phyloP scores from a whole-genome alignment of 2,113 vertebrate species.

The Emydocephalus ijimae region DNA sequence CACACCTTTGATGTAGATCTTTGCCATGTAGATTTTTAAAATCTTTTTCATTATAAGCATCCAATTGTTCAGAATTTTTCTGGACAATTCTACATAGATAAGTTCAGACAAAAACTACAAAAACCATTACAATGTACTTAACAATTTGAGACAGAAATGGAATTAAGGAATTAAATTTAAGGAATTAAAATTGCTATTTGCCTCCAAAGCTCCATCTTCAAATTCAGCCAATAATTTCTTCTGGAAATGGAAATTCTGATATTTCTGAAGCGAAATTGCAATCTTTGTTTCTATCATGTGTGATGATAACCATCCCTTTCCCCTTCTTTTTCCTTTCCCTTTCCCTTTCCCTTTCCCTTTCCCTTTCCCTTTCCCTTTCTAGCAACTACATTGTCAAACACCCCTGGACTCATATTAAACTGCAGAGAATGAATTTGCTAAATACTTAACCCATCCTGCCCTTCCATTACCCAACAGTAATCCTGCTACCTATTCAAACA shows the following conservation, averaged over 20 bases:
- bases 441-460: background rate
- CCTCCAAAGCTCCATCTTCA: background rate
- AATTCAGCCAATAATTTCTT: background rate
- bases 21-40: background rate
- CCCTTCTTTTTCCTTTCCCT: background rate
- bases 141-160: background rate
- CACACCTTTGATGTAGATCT: background rate
- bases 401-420: background rate
- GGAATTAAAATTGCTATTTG: background rate
- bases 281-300: background rate
- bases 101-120: background rate
- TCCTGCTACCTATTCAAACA: background rate
- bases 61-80: background rate
- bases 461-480: background rate
- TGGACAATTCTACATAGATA: background rate
- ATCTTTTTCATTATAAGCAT: background rate
- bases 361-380: background rate
- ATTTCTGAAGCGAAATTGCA: background rate
- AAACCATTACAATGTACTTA: background rate
- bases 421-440: background rate
- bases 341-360: background rate
- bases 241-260: background rate
- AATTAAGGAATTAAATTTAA: background rate
- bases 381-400: background rate
- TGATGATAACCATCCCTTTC: background rate